Base-by-base conservation (phyloP, 2,797 vertebrate species). In the Cynopterus sphinx region DNA sequence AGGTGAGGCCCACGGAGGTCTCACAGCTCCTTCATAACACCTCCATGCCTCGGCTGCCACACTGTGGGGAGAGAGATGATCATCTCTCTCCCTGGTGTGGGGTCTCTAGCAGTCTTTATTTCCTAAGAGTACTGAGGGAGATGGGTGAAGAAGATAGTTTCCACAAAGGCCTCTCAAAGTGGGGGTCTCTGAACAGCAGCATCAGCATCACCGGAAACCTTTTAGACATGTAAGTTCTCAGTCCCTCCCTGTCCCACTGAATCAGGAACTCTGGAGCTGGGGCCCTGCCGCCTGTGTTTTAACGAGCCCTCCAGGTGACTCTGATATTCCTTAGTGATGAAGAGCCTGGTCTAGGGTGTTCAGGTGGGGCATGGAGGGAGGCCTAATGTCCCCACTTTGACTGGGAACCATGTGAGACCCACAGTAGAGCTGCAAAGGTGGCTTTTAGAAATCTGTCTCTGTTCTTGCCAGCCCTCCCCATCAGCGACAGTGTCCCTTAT, bases 41-140 rank as follows among this genome's bases (percentile, higher is more conserved):
- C 36, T 65, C 51, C 17, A 28, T 31, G 43, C 16, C 3, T 31
- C 6, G 6, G 15, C 1, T 0, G 1, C 13, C 22, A 17, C 12
- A 9, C 7, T 33, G 7, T 59, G 9, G 39, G 7, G 43, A 28
- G 43, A 41, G 31, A 43, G 22, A 9, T 11, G 24, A 33, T 39
- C 0, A 0, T 26, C 41, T 10, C 49, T 70, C 26, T 6, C 16
- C 15, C 13, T 12, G 0, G 7, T 77, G 39, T 55, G 6, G 24
- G n/a, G 11, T 79, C 15, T 79, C n/a, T 11, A 9, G 15, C n/a
- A 61, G n/a, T 68, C 71, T 75, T 68, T 85, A 36, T 63, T 75
- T 65, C 3, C 63, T 46, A 59, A 22, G 16, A 53, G 46, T 4
- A 21, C 22, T 21, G 53, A 59, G 4, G 57, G 24, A 49, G 36